A percentile compares a stretch with the other conserved stretches of the same genome.
Conservation (phyloP, 2,797 vertebrate genomes). For the Monodelphis domestica region DNA sequence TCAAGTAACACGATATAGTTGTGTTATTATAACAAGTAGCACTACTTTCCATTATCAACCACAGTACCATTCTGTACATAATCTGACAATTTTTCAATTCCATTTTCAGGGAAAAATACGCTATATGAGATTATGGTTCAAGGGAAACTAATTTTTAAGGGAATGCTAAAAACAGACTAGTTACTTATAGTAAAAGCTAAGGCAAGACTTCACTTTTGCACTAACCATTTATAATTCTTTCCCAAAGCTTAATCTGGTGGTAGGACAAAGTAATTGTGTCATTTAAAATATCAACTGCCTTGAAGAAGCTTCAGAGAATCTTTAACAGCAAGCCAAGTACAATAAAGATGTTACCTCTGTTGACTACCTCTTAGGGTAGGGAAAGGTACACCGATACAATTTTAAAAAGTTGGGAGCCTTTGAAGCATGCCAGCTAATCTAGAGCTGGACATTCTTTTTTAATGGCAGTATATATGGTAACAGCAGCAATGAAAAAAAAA, state of each 20-base stretch:
- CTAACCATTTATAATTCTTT: constrained; percentile 2
- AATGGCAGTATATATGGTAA: neutral
- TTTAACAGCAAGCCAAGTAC: neutral
- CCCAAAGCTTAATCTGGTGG: neutral
- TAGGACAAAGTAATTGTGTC: neutral
- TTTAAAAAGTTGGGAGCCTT: neutral
- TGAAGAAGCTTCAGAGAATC: neutral
- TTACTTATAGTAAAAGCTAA: neutral
- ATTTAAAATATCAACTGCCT: constrained; percentile 26
- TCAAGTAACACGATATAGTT: neutral
- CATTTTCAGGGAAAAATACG: neutral
- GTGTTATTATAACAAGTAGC: neutral
- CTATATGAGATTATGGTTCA: neutral
- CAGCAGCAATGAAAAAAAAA: neutral
- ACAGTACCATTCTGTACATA: neutral
- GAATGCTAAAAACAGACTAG: constrained; percentile 19
- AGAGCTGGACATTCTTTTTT: neutral
- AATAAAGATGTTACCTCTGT: neutral
- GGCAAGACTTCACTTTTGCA: neutral
- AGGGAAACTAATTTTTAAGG: constrained; percentile 18
- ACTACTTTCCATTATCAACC: neutral
- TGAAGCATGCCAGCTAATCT: neutral
- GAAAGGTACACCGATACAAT: neutral
- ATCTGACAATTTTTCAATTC: neutral
- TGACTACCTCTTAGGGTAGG: neutral